These are phyloP conservation scores for Tragelaphus strepsiceros DNA, from an alignment of 2,113 vertebrate species.

Conservation along the genomic window DNA sequence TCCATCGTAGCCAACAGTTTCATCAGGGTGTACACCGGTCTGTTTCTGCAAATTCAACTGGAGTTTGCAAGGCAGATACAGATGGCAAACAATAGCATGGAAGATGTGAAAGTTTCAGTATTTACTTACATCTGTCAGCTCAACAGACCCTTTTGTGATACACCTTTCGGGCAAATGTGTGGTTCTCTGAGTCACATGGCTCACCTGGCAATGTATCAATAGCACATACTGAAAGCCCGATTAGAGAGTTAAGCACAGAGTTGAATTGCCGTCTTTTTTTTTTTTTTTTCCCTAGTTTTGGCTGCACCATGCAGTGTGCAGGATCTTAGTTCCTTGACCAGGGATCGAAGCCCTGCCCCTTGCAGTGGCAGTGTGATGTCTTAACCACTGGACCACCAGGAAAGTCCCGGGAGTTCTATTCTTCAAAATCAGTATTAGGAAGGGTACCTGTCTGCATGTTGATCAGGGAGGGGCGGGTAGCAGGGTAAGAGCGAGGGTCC, in stretches of 20 bases:
- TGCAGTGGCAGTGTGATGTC: background rate
- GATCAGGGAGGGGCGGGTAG: background rate
- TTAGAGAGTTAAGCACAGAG: background rate
- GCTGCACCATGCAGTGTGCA: too few relatives aligned
- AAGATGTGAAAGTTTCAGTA: background rate
- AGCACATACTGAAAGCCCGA: background rate
- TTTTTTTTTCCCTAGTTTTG: background rate
- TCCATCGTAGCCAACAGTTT: accelerated
- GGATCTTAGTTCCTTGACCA: background rate
- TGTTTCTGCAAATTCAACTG: background rate
- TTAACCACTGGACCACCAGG: background rate
- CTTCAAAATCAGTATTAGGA: background rate
- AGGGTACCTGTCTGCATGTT: background rate
- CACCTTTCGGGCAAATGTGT: background rate
- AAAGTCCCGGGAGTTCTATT: background rate
- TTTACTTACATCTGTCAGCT: background rate
- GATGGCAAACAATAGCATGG: background rate
- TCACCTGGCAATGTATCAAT: background rate
- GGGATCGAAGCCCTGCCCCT: background rate
- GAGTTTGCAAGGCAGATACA: background rate
- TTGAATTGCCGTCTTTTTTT: accelerated
- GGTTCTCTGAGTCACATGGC: background rate
- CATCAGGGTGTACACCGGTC: background rate
- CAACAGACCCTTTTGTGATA: background rate
- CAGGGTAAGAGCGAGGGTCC: background rate